Evolutionary conservation across 2,888 invertebrate species (phyloP).

Genomic region (Salpingus planirostris): DNA sequence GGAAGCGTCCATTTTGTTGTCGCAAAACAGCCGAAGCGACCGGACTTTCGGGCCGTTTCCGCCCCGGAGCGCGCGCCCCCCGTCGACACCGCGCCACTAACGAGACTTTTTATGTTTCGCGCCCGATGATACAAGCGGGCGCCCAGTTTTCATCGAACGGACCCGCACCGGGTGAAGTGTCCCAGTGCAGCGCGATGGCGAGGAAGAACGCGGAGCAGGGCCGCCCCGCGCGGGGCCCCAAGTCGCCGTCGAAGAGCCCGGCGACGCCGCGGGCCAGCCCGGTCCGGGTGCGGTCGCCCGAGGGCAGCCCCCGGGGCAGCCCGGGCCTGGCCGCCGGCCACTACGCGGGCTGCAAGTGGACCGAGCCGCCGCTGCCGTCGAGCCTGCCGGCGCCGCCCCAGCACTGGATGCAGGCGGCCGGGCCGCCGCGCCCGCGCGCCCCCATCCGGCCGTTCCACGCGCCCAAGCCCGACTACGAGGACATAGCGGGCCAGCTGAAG

Average conservation of each 20-base stretch:
- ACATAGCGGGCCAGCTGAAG: constrained; percentile 37
- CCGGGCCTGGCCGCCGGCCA: constrained; percentile 42
- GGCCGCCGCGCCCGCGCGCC: constrained; percentile 23
- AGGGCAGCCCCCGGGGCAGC: constrained; percentile 16
- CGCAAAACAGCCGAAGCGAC: constrained; percentile 30
- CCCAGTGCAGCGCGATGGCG: constrained; percentile 22
- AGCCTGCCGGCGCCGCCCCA: constrained; percentile 63
- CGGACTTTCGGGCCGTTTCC: constrained; percentile 27
- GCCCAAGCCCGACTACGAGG: constrained; percentile 27
- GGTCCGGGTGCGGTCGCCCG: constrained; percentile 13
- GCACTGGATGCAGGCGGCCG: constrained; percentile 60
- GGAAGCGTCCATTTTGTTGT: constrained; percentile 41
- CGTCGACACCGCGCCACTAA: constrained; percentile 38
- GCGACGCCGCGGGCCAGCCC: constrained; percentile 14
- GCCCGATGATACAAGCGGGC: constrained; percentile 17
- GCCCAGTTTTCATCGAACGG: constrained; percentile 11
- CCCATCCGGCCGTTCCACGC: constrained; percentile 17
- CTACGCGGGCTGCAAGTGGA: constrained; percentile 61
- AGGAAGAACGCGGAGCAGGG: constrained; percentile 24
- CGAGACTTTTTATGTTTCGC: constrained; percentile 8
- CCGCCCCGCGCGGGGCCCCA: constrained; percentile 7
- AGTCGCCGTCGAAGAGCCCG: constrained; percentile 13
- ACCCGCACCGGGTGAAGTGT: constrained; percentile 9
- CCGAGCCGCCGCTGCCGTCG: constrained; percentile 63
- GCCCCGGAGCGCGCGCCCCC: constrained; percentile 35